phyloP scores from a whole-genome alignment of 53 echinoderm and acorn worm species.

The Glandiceps talaboti region DNA sequence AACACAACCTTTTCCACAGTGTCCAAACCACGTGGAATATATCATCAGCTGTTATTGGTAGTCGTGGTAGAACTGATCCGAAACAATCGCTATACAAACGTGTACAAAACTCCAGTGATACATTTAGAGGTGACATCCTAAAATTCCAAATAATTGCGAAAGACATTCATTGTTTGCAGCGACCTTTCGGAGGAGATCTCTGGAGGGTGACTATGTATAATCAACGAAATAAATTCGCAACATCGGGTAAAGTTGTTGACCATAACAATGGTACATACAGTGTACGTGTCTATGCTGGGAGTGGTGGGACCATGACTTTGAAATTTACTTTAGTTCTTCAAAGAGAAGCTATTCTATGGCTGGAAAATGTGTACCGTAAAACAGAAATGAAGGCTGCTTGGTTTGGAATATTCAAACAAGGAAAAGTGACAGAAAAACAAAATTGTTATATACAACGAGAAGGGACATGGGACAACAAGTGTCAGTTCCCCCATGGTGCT shows the following conservation, averaged over 20 bases:
- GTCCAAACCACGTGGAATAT: too few relatives aligned
- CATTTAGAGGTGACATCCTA: background rate
- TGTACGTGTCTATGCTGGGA: constrained; percentile 14
- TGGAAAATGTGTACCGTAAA: constrained; percentile 7
- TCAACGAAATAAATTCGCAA: background rate
- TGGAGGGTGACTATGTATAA: background rate
- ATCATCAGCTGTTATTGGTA: background rate
- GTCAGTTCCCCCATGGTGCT: constrained; percentile 6
- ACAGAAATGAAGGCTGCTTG: constrained; percentile 15
- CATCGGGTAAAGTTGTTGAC: background rate
- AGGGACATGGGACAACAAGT: constrained; percentile 9
- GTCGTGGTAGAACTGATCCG: background rate
- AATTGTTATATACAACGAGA: constrained; percentile 14
- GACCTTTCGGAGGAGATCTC: background rate
- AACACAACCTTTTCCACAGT: too few relatives aligned
- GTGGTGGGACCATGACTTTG: constrained; percentile 8
- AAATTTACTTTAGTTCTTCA: constrained; percentile 18
- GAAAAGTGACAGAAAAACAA: background rate
- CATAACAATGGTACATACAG: background rate
- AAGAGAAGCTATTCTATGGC: constrained; percentile 8
- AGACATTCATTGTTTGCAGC: background rate
- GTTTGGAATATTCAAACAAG: constrained; percentile 9
- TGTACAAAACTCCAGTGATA: background rate
- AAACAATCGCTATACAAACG: background rate
- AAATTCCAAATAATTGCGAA: background rate